Conservation (phyloP, 1,140 invertebrate species). For the Drosophila rhopaloa region DNA sequence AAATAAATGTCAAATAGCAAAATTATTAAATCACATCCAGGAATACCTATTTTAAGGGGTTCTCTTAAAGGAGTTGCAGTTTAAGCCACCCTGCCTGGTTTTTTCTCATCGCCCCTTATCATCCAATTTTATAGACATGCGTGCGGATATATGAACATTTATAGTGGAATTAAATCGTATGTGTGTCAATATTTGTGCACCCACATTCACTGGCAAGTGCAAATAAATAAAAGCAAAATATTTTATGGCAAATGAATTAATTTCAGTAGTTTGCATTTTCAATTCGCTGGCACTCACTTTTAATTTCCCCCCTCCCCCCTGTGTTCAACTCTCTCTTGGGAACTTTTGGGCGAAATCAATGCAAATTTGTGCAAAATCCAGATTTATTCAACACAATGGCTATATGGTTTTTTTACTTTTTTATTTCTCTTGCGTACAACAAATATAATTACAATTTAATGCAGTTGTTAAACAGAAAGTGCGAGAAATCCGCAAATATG, state of each 20-base stretch:
- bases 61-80: neutral
- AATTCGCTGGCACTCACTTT: constrained; percentile 14
- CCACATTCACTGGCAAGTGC: constrained; percentile 30
- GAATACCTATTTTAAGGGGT: neutral
- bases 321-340: neutral
- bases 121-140: neutral
- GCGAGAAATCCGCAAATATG: constrained; percentile 42
- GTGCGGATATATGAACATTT: constrained; percentile 4
- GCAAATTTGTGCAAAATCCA: constrained; percentile 31
- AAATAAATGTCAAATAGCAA: neutral
- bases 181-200: constrained; percentile 62
- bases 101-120: neutral
- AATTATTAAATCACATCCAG: neutral
- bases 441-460: constrained; percentile 66
- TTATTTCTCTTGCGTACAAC: constrained; percentile 3
- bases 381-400: constrained; percentile 17
- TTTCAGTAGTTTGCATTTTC: constrained; percentile 67
- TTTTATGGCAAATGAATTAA: constrained; percentile 72
- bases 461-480: constrained; percentile 41
- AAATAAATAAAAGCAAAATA: constrained; percentile 72
- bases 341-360: constrained; percentile 41
- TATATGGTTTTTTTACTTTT: neutral
- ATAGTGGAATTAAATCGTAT: constrained; percentile 61
- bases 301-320: neutral
- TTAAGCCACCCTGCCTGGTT: constrained; percentile 13